Evolutionary conservation across 2,888 invertebrate genomes (phyloP).

Genomic region (Physocephala rufipes): DNA sequence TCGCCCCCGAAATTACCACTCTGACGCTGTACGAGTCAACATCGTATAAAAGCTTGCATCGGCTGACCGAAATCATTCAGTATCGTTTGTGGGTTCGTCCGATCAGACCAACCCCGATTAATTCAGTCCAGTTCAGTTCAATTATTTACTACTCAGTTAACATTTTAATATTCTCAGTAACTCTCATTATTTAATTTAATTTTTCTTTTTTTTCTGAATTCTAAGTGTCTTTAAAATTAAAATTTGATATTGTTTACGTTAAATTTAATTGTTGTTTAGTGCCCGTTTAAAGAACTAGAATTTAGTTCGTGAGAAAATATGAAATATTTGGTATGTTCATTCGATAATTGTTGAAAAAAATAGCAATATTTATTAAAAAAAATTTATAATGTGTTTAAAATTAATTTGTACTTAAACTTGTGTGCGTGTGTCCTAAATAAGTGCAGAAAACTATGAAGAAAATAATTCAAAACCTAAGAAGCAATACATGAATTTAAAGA

Average conservation of each 20-base stretch:
- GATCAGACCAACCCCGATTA: constrained; percentile 58
- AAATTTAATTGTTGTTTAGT: constrained; percentile 21
- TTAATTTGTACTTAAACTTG: too few species aligned
- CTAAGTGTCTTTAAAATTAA: neutral
- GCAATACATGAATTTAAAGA: constrained; percentile 30
- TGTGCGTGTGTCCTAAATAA: too few species aligned
- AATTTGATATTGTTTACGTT: neutral
- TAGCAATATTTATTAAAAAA: constrained; percentile 19
- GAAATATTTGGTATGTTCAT: constrained; percentile 65
- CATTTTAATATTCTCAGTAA: neutral
- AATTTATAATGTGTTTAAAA: constrained; percentile 23
- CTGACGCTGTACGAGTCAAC: constrained; percentile 38
- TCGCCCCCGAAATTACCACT: constrained; percentile 35
- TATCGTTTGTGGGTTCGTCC: constrained; percentile 65
- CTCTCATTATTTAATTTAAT: neutral
- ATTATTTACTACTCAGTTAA: constrained; percentile 8
- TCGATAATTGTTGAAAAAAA: neutral
- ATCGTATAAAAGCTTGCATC: constrained; percentile 64
- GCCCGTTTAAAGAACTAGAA: neutral
- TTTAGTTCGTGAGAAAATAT: constrained; percentile 55
- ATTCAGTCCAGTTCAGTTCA: constrained; percentile 35
- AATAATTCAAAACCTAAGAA: constrained; percentile 39
- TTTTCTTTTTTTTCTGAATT: neutral
- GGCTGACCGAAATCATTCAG: constrained; percentile 64
- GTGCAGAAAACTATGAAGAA: too few species aligned